Evolutionary conservation across 2,888 invertebrate genomes (phyloP).

Genomic region (Agrochola lota): DNA sequence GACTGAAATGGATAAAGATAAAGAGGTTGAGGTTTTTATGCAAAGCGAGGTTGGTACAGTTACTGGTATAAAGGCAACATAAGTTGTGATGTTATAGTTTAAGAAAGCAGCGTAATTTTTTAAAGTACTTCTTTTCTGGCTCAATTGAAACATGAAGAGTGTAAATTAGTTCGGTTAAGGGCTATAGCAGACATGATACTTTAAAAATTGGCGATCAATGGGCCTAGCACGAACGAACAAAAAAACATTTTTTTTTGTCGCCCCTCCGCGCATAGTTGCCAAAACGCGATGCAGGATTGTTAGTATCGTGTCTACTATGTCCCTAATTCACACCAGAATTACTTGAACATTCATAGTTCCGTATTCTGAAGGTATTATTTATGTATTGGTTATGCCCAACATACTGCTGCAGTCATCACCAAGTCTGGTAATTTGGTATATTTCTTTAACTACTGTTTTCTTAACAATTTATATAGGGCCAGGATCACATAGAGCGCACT

Average conservation of each 20-base stretch:
- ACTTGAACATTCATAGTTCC: background rate
- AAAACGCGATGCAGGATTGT: background rate
- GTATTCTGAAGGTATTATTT: background rate
- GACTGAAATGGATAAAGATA: slow-evolving; percentile 72
- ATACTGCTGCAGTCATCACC: background rate
- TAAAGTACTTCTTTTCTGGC: background rate
- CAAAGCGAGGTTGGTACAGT: slow-evolving; percentile 77
- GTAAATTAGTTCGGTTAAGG: background rate
- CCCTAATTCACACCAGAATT: background rate
- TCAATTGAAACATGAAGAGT: background rate
- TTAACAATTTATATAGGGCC: slow-evolving; percentile 71
- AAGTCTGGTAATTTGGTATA: background rate
- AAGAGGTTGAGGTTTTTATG: slow-evolving; percentile 87
- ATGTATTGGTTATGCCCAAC: background rate
- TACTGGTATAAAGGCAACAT: background rate
- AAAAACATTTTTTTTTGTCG: no score
- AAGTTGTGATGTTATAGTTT: background rate
- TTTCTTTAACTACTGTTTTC: background rate
- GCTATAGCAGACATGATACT: background rate
- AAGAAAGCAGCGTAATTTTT: background rate
- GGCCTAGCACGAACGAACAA: no score
- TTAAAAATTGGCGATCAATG: background rate
- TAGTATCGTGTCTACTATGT: background rate
- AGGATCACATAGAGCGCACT: slow-evolving; percentile 82
- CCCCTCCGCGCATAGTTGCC: background rate